Conservation (phyloP, 2,888 invertebrate genomes). For the Phragmatobia fuliginosa region DNA sequence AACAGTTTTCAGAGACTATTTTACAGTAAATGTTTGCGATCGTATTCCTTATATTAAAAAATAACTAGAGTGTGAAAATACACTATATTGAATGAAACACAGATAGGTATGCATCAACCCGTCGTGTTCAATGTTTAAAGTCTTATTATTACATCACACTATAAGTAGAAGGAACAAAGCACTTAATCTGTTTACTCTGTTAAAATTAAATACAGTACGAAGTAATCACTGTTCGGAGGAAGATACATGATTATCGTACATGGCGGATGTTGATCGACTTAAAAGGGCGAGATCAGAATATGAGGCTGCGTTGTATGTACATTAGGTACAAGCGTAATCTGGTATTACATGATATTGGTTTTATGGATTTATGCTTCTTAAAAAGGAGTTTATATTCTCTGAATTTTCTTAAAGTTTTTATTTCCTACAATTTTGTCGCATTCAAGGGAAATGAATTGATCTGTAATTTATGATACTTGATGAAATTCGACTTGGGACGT, state of each 20-base stretch:
- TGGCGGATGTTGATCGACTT: slow-evolving; percentile 9
- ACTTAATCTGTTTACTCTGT: slow-evolving; percentile 2
- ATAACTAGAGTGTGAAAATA: too few relatives aligned
- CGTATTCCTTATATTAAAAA: not conserved
- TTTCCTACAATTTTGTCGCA: too few relatives aligned
- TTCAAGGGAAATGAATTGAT: too few relatives aligned
- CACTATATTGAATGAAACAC: too few relatives aligned
- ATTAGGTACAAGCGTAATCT: not conserved
- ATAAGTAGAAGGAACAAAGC: not conserved
- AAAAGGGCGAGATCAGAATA: not conserved
- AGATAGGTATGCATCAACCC: too few relatives aligned
- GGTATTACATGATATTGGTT: not conserved
- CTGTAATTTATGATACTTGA: too few relatives aligned
- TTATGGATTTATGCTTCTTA: not conserved
- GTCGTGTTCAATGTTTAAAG: not conserved
- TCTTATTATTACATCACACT: not conserved
- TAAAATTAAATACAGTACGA: not conserved
- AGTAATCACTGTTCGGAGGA: not conserved
- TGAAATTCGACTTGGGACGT: too few relatives aligned
- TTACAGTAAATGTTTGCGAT: not conserved
- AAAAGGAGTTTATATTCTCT: not conserved
- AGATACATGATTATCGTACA: not conserved
- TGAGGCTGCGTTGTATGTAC: not conserved
- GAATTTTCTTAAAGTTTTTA: too few relatives aligned
- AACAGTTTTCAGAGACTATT: not conserved